These are phyloP conservation scores for Epinotia brunnichana DNA, from an alignment of 2,888 invertebrate species.

Conservation along the genomic window DNA sequence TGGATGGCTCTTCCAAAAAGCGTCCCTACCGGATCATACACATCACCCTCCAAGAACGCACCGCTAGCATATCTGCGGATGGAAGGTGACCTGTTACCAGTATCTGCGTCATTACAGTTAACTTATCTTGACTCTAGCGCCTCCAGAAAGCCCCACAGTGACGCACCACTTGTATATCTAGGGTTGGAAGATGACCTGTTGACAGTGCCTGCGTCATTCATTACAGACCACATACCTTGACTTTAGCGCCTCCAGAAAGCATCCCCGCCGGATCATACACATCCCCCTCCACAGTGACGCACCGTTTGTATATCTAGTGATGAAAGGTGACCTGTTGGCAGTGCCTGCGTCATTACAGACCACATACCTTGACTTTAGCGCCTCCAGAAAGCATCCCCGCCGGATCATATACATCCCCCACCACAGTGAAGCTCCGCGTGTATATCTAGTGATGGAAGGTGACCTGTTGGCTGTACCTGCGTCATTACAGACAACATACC, in stretches of 20 bases:
- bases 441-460: constrained; percentile 89
- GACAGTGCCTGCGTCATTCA: constrained; percentile 57
- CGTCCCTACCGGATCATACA: constrained; percentile 94
- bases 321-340: neutral
- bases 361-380: constrained; percentile 79
- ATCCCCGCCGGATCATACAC: neutral
- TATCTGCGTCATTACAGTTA: constrained; percentile 74
- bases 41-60: constrained; percentile 96
- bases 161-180: neutral
- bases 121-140: neutral
- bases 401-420: constrained; percentile 96
- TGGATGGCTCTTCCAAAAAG: no score
- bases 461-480: constrained; percentile 89
- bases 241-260: neutral
- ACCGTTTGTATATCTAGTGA: neutral
- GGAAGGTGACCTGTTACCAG: constrained; percentile 92
- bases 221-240: neutral
- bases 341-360: constrained; percentile 75
- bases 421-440: constrained; percentile 91
- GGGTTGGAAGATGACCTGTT: neutral
- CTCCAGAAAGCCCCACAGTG: neutral
- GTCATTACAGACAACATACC: constrained; percentile 57
- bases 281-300: neutral
- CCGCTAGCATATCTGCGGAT: constrained; percentile 86
- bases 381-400: constrained; percentile 96